A percentile compares a stretch with the other conserved stretches of the same genome.
Evolutionary conservation across 2,113 vertebrate genomes (phyloP).

Genomic region (Erythrocercus mccallii): DNA sequence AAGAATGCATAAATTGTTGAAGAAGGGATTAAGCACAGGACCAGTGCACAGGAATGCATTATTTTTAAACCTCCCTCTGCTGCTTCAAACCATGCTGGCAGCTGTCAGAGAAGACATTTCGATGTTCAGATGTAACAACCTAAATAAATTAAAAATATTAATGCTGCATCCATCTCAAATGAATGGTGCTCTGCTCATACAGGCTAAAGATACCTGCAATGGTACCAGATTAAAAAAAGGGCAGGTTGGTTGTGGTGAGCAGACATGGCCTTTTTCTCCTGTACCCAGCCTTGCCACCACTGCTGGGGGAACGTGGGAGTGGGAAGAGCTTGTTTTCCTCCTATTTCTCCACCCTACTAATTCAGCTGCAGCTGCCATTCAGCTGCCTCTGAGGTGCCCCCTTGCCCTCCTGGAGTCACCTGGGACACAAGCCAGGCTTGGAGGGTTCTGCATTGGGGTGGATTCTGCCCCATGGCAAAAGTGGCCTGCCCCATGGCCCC

Average conservation of each 20-base stretch:
- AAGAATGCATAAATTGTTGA: neutral
- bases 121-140: neutral
- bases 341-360: rapidly evolving
- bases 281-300: neutral
- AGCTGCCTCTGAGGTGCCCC: rapidly evolving
- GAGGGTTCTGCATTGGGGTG: rapidly evolving
- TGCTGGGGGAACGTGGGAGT: rapidly evolving
- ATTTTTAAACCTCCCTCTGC: neutral
- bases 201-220: neutral
- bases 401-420: neutral
- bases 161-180: neutral
- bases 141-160: slow-evolving; percentile 6
- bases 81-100: neutral
- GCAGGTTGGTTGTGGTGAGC: neutral
- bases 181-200: neutral
- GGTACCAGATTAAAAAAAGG: neutral
- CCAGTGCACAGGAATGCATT: neutral
- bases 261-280: neutral
- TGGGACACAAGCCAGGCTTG: rapidly evolving
- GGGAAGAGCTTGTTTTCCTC: neutral
- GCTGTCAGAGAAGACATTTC: neutral
- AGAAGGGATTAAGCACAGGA: neutral
- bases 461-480: slow-evolving; percentile 30
- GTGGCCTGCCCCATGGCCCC: neutral
- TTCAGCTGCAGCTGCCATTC: neutral